These are phyloP conservation scores for Drymonia ruficornis DNA, from an alignment of 2,888 invertebrate genomes.

Conservation along the genomic window DNA sequence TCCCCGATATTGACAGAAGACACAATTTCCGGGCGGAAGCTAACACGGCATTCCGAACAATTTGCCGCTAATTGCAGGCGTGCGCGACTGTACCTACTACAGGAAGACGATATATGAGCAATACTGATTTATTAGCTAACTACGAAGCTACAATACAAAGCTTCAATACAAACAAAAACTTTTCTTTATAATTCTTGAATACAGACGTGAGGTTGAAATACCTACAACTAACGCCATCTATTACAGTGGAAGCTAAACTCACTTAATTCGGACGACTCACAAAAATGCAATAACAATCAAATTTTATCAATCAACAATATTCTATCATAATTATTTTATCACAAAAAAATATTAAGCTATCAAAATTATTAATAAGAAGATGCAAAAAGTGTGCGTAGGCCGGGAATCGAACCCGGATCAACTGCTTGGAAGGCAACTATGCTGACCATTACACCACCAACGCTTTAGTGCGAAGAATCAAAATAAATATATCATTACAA, in stretches of 20 bases:
- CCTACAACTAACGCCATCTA: constrained; percentile 31
- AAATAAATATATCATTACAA: constrained; percentile 16
- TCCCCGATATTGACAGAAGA: constrained; percentile 68
- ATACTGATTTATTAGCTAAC: too few relatives aligned
- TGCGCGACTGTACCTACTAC: constrained; percentile 29
- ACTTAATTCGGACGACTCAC: too few relatives aligned
- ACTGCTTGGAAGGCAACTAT: constrained; percentile 83
- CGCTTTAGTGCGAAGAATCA: constrained; percentile 33
- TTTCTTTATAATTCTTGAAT: too few relatives aligned
- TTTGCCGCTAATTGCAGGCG: constrained; percentile 66
- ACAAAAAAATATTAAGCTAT: background rate
- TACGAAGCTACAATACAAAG: too few relatives aligned
- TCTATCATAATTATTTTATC: too few relatives aligned
- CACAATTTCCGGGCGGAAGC: constrained; percentile 65
- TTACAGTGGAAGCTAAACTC: too few relatives aligned
- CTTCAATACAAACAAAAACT: too few relatives aligned
- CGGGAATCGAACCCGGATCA: constrained; percentile 81
- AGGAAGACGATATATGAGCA: too few relatives aligned
- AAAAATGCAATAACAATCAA: too few relatives aligned
- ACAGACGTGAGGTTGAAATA: too few relatives aligned
- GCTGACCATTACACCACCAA: constrained; percentile 83
- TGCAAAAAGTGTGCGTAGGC: constrained; percentile 79
- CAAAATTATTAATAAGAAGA: background rate
- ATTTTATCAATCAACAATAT: too few relatives aligned
- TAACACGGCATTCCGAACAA: constrained; percentile 60